Evolutionary conservation across 2,888 invertebrate genomes (phyloP).

Genomic region (Pseudococcus jackbeardsleyi): DNA sequence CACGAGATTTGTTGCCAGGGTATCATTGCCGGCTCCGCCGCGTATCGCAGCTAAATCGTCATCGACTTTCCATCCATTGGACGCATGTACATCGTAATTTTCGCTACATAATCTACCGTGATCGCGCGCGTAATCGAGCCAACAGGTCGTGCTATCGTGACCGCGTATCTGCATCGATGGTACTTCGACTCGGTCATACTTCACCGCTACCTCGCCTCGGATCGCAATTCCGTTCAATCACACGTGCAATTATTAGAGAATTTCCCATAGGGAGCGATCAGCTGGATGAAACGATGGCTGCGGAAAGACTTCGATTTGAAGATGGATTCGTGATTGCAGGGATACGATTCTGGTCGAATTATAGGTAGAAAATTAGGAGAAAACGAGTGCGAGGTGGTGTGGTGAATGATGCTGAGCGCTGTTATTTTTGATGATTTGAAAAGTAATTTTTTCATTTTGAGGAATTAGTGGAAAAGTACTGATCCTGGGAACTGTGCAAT

Average conservation of each 20-base stretch:
- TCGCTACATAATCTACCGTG: conserved; percentile 2
- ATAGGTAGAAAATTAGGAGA: too few species aligned
- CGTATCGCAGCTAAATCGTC: background rate
- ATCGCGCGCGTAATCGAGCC: conserved; percentile 32
- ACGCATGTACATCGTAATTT: background rate
- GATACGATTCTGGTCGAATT: too few species aligned
- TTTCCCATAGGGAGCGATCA: background rate
- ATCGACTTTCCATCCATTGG: background rate
- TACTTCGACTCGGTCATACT: background rate
- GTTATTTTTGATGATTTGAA: too few species aligned
- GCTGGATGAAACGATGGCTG: background rate
- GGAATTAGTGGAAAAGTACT: too few species aligned
- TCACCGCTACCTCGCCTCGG: background rate
- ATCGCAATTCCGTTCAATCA: background rate
- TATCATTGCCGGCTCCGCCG: background rate
- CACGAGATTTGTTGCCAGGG: background rate
- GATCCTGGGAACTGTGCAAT: too few species aligned
- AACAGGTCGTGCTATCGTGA: conserved; percentile 38
- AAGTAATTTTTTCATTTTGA: too few species aligned
- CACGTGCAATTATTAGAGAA: conserved; percentile 24
- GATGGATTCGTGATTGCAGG: too few species aligned
- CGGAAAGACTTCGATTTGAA: too few species aligned
- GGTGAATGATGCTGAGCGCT: too few species aligned
- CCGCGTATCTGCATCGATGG: background rate
- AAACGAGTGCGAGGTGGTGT: too few species aligned